Conservation (phyloP, 2,113 vertebrate genomes). For the Aldabrachelys gigantea region DNA sequence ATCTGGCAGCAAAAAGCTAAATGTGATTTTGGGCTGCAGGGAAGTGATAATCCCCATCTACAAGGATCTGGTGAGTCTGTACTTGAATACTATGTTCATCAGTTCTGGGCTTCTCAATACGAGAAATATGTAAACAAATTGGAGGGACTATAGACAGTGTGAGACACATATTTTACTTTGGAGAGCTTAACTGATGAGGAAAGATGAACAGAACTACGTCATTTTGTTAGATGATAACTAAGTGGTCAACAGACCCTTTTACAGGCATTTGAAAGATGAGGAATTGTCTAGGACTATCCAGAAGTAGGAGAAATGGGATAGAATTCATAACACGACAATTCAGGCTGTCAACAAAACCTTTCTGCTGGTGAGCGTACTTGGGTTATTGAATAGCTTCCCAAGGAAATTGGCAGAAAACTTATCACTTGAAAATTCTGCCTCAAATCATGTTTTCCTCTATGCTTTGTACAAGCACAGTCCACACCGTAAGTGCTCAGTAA, state of each 20-base stretch:
- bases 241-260: neutral
- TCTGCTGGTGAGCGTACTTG: neutral
- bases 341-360: neutral
- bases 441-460: neutral
- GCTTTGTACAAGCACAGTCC: neutral
- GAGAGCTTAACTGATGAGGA: neutral
- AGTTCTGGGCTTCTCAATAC: neutral
- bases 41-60: neutral
- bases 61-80: neutral
- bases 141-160: neutral
- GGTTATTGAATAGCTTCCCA: neutral
- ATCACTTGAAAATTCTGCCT: neutral
- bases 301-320: neutral
- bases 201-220: neutral
- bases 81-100: neutral
- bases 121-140: neutral
- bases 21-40: neutral
- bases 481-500: neutral
- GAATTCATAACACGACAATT: neutral
- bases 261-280: neutral
- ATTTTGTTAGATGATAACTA: neutral
- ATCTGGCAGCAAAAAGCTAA: neutral
- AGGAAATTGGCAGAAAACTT: neutral
- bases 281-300: neutral
- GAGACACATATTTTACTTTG: neutral